These are phyloP conservation scores for Holacanthella duospinosa DNA, from an alignment of 2,888 invertebrate genomes.

Conservation along the genomic window DNA sequence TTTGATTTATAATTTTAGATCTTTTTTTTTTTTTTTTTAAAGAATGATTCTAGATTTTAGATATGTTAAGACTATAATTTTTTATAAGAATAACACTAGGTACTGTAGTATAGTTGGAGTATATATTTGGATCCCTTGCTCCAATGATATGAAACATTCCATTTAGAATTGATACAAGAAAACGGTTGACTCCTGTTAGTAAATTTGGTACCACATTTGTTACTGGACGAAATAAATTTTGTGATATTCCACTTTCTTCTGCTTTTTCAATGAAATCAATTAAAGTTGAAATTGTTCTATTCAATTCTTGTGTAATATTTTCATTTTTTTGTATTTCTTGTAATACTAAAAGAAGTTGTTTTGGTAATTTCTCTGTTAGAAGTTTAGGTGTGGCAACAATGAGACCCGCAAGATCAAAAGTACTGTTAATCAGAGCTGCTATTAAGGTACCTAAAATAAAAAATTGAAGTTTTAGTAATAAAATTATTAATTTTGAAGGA, in stretches of 20 bases:
- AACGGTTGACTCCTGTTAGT: conserved; percentile 24
- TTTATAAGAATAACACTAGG: no score
- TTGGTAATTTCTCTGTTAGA: conserved; percentile 28
- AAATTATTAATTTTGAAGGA: not conserved
- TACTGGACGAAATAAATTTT: conserved; percentile 26
- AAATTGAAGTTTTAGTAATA: not conserved
- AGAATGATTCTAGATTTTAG: no score
- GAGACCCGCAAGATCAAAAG: conserved; percentile 28
- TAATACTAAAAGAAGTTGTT: conserved; percentile 29
- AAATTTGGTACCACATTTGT: conserved; percentile 27
- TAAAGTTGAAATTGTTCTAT: conserved; percentile 29
- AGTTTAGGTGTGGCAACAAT: conserved; percentile 32
- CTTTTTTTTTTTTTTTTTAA: no score
- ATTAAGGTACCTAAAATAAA: conserved; percentile 22
- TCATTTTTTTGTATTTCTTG: conserved; percentile 23
- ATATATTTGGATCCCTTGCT: conserved; percentile 5
- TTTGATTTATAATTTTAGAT: no score
- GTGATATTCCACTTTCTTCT: conserved; percentile 25
- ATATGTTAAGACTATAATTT: no score
- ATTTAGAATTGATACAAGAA: conserved; percentile 29
- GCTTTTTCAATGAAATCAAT: conserved; percentile 25
- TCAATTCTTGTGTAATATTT: conserved; percentile 23
- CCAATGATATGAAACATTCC: conserved; percentile 27
- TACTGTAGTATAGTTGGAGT: no score
- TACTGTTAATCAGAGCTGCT: conserved; percentile 23